Evolutionary conservation across 2,888 invertebrate genomes (phyloP).

Genomic region (Herminia tarsipennalis): DNA sequence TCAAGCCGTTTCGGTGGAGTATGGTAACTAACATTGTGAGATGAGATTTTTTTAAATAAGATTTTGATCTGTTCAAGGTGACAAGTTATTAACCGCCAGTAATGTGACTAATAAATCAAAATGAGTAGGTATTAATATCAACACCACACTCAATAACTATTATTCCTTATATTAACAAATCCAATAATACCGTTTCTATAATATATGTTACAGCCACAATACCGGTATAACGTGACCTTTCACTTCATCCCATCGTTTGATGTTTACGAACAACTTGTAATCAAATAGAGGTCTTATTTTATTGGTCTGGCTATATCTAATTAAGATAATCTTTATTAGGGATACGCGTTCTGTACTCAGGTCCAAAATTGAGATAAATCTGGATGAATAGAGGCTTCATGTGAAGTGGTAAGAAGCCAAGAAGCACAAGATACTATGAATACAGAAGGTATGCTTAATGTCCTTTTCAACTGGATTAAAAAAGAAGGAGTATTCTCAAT

Average conservation of each 20-base stretch:
- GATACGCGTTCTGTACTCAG: slow-evolving; percentile 19
- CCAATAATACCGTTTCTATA: slow-evolving; percentile 3
- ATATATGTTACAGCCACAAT: slow-evolving; percentile 2
- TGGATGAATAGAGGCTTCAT: slow-evolving; percentile 10
- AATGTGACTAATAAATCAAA: no score
- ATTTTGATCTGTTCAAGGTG: no score
- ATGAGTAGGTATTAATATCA: slow-evolving; percentile 2
- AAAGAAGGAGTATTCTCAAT: no score
- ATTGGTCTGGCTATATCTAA: slow-evolving; percentile 28
- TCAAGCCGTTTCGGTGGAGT: no score
- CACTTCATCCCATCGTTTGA: slow-evolving; percentile 3
- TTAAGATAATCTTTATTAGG: slow-evolving; percentile 44
- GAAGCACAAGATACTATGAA: no score
- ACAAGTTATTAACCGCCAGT: no score
- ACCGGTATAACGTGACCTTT: slow-evolving; percentile 5
- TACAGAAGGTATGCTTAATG: no score
- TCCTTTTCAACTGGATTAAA: no score
- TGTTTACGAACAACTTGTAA: slow-evolving; percentile 24
- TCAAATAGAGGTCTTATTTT: slow-evolving; percentile 32
- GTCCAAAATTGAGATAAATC: slow-evolving; percentile 14
- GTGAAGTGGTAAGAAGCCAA: neutral
- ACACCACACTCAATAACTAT: slow-evolving; percentile 4
- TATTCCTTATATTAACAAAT: slow-evolving; percentile 6
- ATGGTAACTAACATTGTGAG: no score
- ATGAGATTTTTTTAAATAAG: no score